Base-by-base conservation (phyloP, 2,888 invertebrate species). In the Listrodromus nycthemerus region DNA sequence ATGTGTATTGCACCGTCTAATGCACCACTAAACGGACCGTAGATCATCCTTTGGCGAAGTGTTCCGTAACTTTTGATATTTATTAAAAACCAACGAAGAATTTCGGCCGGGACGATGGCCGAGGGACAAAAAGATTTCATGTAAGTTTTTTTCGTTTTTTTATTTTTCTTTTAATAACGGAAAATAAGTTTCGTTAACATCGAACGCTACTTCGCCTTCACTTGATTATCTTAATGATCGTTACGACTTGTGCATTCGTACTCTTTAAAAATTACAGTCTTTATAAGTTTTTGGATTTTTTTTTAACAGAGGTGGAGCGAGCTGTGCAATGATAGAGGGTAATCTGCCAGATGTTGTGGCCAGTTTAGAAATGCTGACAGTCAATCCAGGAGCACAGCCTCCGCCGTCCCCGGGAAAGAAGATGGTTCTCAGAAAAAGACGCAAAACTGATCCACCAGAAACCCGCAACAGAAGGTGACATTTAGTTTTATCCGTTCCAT, bases 301-400 rank as follows among this genome's bases (percentile, higher is more conserved):
- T 30, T 33, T 37, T 10, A 8, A 8, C 33, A 65, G 65, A 33
- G 33, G 6, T 21, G 19, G 21, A 4, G 19, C 19, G 16, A 16
- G 19, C 4, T 63, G 50, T 2, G 30, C 37, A 1, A 55, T n/a
- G 2, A 33, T 41, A 6, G 91, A 91, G 82, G 83, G 80, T 58
- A 92, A 88, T 88, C 79, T 93, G 52, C 92, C 92, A 19, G 91
- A 91, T 63, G 91, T 93, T 30, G 89, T 91, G 37, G 91, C 91
- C 66, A 86, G 91, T 76, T 89, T 93, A 83, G 90, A 92, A 84
- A 91, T 90, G 89, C 86, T 93, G 6, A 90, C 90, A 4, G 91
- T 93, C 21, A 86, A 90, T 78, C 87, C 83, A 24, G 84, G 65
- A 3, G 21, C 84, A 10, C 27, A 55, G 24, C 21, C 50, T 24